Evolutionary conservation across 2,113 vertebrate genomes (phyloP).

Genomic region (Solea senegalensis): DNA sequence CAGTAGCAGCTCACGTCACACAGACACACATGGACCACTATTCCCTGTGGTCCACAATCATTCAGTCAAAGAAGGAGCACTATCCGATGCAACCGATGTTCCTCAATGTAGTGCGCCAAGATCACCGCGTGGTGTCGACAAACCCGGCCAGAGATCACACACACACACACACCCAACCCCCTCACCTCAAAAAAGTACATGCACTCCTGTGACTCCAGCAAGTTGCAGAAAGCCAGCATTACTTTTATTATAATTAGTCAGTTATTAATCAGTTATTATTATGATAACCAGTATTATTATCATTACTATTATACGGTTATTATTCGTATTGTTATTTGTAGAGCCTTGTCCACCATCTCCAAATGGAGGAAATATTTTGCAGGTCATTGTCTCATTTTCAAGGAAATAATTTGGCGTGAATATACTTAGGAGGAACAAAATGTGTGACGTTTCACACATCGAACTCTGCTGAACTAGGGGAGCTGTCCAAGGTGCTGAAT

Average conservation of each 20-base stretch:
- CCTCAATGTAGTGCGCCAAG: slow-evolving; percentile 26
- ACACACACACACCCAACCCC: neutral
- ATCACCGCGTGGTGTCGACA: slow-evolving; percentile 72
- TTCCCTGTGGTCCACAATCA: slow-evolving; percentile 47
- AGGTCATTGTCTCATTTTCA: no score
- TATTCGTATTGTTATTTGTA: neutral
- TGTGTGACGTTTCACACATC: neutral
- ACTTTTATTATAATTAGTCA: neutral
- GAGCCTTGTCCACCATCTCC: slow-evolving; percentile 8
- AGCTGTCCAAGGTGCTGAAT: slow-evolving; percentile 28
- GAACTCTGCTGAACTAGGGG: neutral
- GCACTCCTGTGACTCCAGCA: slow-evolving; percentile 17
- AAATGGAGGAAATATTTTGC: neutral
- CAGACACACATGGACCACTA: neutral
- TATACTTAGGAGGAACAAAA: neutral
- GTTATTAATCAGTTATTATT: no score
- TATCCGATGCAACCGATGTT: slow-evolving; percentile 43
- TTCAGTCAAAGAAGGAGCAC: slow-evolving; percentile 58
- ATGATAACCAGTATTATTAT: no score
- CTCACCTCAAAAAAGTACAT: slow-evolving; percentile 5
- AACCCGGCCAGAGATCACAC: slow-evolving; percentile 39
- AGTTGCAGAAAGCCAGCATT: slow-evolving; percentile 29
- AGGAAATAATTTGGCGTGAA: neutral
- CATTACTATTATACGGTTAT: no score
- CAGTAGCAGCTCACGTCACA: neutral